Evolutionary conservation across 1,140 invertebrate genomes (phyloP), one percentile per base, ranked within the genome.

Genomic region (Tyrophagus putrescentiae): DNA sequence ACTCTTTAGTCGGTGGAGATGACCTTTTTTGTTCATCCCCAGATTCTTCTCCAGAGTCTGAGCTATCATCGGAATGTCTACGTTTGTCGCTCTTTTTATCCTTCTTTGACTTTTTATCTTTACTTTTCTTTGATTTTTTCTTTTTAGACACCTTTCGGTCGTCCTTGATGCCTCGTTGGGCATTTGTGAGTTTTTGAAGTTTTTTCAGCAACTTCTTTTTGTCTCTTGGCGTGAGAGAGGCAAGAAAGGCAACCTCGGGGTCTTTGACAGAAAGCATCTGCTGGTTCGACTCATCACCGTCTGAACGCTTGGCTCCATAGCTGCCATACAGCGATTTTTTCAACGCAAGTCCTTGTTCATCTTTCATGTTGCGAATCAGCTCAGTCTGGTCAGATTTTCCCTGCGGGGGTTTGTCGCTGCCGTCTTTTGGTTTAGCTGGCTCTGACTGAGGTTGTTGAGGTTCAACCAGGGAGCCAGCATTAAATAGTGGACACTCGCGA

Each of bases 401-500:
- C 70, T 64, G 16, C 48, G 39, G 62, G 54, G 62, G 23, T 64
- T 23, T 59, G 32, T 29, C 16, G 25, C 21, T n/a, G 44, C 23
- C 31, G 18, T 4, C 9, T 57, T 52, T 13, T 41, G 23, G n/a
- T 60, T 27, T 4, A 52, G 18, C 25, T 6, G 2, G 39, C 3
- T 25, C 3, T 31, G 2, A 29, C 52, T 7, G n/a, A 4, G 5
- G 23, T 21, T 2, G 56, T 50, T 9, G 45, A 5, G 21, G 4
- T 27, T 21, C 34, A 3, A 23, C 18, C 25, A 58, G 25, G 25
- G 36, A 60, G 13, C 36, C 27, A 13, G 29, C 44, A 69, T 85
- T 86, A 66, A 90, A 96, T 72, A 97, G 78, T 32, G 87, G 86
- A 75, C 93, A 98, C 73, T 93, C 92, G 72, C 85, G 87, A 81